Evolutionary conservation across 2,888 invertebrate species (phyloP), one percentile per base, ranked within the genome.

Genomic region (Geophilus truncorum): DNA sequence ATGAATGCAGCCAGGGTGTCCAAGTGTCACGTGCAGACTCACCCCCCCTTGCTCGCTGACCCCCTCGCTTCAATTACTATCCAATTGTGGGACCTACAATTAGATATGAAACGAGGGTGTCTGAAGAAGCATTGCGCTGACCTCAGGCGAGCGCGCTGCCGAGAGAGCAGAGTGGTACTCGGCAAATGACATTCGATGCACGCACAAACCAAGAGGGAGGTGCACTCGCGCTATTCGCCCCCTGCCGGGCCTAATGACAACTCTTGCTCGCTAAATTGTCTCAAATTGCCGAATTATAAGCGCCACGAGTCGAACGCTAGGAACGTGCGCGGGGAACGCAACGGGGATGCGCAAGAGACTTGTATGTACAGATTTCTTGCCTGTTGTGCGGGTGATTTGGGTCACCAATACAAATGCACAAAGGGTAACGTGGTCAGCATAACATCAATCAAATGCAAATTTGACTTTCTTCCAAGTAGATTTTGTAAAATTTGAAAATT

Each of bases 241-340:
- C 77, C 77, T 36, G 30, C 34, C 36, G 23, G 23, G 36, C 34
- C 36, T 77, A 77, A 77, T 77, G 77, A 77, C 77, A 36, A 77
- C 77, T 77, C 77, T 77, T 77, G 77, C 34, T 77, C 77, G 34
- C 77, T 36, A 77, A 77, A 77, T 77, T 77, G 77, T 77, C 34
- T 77, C 77, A 77, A 77, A 77, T 77, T 77, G 77, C 77, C 77
- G 77, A 77, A 77, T 77, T 77, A 77, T 36, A 77, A 36, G 77
- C 34, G 36, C 77, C 34, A 77, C 77, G 36, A 77, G 32, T 77
- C 18, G 77, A 21, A 32, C 34, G 36, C 15, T 30, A 23, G 32
- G 34, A 10, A 77, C 77, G 77, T 77, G 77, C 34, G 34, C 30
- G 77, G 77, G 34, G 36, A 70, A 70, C 70, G 23, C 70, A 70